Conservation (phyloP, 2,113 vertebrate species). For the Mirounga angustirostris region DNA sequence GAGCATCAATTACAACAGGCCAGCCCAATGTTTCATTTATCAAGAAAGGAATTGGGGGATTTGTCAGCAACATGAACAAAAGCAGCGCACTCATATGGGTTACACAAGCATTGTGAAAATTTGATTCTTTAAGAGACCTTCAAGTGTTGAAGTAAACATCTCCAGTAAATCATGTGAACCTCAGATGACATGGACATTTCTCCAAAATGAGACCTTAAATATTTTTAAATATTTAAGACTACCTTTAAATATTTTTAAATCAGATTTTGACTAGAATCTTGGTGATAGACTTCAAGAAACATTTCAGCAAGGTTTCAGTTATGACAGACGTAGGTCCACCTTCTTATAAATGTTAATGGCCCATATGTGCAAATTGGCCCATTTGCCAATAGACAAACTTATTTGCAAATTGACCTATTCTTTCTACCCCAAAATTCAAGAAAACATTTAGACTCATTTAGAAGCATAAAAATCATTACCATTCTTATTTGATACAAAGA, state of each 20-base stretch:
- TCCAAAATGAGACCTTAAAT: background rate
- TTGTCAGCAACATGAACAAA: background rate
- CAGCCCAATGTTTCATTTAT: background rate
- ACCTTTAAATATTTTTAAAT: constrained; percentile 5
- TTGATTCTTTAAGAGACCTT: background rate
- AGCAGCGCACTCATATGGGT: background rate
- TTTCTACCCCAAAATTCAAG: background rate
- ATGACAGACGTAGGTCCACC: background rate
- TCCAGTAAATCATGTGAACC: background rate
- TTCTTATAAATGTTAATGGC: constrained; percentile 27
- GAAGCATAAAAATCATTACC: constrained; percentile 4
- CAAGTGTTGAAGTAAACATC: background rate
- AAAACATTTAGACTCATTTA: constrained; percentile 23
- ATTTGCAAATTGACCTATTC: constrained; percentile 31
- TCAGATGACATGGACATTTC: background rate
- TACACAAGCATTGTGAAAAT: background rate
- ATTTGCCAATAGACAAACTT: constrained; percentile 21
- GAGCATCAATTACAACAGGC: background rate
- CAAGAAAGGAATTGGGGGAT: background rate
- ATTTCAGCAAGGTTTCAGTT: constrained; percentile 21
- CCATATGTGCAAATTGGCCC: background rate
- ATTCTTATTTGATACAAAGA: background rate
- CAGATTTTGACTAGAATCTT: background rate
- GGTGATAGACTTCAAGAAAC: background rate
- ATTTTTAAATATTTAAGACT: constrained; percentile 3